phyloP scores from a whole-genome alignment of 2,113 vertebrate species.

The Seriola rivoliana region DNA sequence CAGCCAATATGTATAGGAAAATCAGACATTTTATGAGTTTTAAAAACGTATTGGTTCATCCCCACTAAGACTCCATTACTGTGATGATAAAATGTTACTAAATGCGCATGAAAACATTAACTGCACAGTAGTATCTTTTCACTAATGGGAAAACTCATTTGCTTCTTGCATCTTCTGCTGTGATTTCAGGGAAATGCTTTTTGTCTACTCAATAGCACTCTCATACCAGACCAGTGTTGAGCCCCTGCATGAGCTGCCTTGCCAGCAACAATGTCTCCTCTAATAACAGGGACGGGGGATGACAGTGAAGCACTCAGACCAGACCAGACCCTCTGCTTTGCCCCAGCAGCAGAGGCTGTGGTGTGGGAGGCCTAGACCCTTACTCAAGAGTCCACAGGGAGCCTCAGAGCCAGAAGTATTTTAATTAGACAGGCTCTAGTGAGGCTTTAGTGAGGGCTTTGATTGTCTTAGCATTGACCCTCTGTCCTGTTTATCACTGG shows the following conservation, averaged over 20 bases:
- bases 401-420: constrained; percentile 68
- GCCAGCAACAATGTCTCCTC: constrained; percentile 44
- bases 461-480: constrained; percentile 80
- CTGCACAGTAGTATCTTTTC: background rate
- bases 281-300: constrained; percentile 17
- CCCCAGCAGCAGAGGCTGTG: constrained; percentile 24
- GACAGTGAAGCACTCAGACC: constrained; percentile 14
- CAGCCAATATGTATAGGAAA: background rate
- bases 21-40: background rate
- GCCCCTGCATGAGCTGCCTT: constrained; percentile 23
- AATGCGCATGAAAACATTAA: background rate
- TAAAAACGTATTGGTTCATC: background rate
- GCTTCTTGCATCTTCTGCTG: constrained; percentile 16
- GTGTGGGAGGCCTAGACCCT: constrained; percentile 41
- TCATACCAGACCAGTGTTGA: constrained; percentile 18
- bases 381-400: constrained; percentile 46
- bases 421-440: constrained; percentile 78
- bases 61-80: background rate
- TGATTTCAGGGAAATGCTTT: constrained; percentile 19
- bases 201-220: constrained; percentile 22
- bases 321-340: background rate
- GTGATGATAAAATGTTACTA: background rate
- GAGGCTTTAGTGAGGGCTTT: constrained; percentile 68
- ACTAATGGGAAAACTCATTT: background rate
- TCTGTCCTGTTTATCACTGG: constrained; percentile 75